These are phyloP conservation scores for Drosophila ananassae DNA, from an alignment of 1,140 invertebrate species.

Conservation along the genomic window DNA sequence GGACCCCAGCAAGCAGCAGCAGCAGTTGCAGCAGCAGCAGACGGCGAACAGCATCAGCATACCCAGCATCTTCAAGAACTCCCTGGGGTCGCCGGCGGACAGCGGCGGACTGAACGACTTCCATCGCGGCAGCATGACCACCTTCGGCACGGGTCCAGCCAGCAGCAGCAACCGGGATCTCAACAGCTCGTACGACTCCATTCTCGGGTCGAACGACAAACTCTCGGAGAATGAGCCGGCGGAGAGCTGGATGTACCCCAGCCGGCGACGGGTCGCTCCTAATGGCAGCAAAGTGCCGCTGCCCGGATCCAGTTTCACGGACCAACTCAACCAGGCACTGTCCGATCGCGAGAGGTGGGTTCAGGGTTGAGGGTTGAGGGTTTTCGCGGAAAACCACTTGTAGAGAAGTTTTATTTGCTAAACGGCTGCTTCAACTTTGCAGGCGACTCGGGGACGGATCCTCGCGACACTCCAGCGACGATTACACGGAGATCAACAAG, in stretches of 20 bases:
- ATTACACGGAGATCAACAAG: conserved; percentile 87
- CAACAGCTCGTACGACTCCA: conserved; percentile 84
- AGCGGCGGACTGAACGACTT: conserved; percentile 70
- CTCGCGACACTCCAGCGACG: conserved; percentile 87
- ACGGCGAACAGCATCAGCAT: conserved; percentile 36
- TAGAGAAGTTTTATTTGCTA: conserved; percentile 25
- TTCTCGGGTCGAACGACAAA: conserved; percentile 83
- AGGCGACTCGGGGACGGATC: conserved; percentile 85
- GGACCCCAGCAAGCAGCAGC: conserved; percentile 79
- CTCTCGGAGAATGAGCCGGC: conserved; percentile 79
- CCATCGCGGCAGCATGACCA: conserved; percentile 81
- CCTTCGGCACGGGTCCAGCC: conserved; percentile 65
- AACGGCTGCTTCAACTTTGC: conserved; percentile 50
- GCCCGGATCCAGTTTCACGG: conserved; percentile 89
- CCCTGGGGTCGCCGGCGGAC: conserved; percentile 70
- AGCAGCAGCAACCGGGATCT: conserved; percentile 78
- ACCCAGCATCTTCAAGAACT: conserved; percentile 75
- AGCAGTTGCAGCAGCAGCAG: conserved; percentile 52
- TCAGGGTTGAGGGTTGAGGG: background rate
- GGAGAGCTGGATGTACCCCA: conserved; percentile 84
- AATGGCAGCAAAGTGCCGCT: conserved; percentile 76
- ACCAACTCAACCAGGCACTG: conserved; percentile 92
- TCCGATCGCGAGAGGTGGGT: conserved; percentile 89
- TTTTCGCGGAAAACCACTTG: too few relatives aligned
- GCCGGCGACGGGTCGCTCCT: conserved; percentile 80